These are phyloP conservation scores for Atlantisia rogersi DNA, from an alignment of 2,113 vertebrate species.

Conservation along the genomic window DNA sequence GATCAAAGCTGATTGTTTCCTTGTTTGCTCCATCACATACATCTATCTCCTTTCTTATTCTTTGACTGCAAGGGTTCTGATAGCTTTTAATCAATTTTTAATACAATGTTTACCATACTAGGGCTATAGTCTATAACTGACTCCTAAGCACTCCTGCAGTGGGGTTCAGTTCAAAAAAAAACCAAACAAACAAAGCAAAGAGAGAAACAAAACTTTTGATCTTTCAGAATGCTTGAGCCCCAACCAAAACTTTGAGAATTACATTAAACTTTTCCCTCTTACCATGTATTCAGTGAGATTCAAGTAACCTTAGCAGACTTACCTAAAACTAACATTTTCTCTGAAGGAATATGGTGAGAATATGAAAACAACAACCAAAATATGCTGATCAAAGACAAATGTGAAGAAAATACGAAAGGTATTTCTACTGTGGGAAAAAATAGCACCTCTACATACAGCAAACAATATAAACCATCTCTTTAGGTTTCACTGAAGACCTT, in stretches of 20 bases:
- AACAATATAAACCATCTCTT: neutral
- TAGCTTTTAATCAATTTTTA: slow-evolving; percentile 16
- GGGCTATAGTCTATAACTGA: neutral
- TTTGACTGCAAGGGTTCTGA: neutral
- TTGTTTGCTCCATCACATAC: neutral
- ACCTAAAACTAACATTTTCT: neutral
- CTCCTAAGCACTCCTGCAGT: neutral
- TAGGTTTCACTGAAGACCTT: neutral
- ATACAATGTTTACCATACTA: neutral
- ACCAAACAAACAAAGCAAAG: too few relatives aligned
- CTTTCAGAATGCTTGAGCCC: neutral
- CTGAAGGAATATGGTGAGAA: neutral
- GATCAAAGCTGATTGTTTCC: neutral
- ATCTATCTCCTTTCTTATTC: neutral
- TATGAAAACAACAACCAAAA: neutral
- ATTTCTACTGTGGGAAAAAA: neutral
- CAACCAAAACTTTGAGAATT: neutral
- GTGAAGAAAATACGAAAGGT: neutral
- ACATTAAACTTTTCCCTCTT: neutral
- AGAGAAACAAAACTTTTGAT: neutral
- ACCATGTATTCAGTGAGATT: neutral
- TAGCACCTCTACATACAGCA: neutral
- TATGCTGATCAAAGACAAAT: neutral
- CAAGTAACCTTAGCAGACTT: neutral
- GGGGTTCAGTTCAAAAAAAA: neutral